phyloP scores from a whole-genome alignment of 2,797 vertebrate species.

The Rhinoraja longicauda region DNA sequence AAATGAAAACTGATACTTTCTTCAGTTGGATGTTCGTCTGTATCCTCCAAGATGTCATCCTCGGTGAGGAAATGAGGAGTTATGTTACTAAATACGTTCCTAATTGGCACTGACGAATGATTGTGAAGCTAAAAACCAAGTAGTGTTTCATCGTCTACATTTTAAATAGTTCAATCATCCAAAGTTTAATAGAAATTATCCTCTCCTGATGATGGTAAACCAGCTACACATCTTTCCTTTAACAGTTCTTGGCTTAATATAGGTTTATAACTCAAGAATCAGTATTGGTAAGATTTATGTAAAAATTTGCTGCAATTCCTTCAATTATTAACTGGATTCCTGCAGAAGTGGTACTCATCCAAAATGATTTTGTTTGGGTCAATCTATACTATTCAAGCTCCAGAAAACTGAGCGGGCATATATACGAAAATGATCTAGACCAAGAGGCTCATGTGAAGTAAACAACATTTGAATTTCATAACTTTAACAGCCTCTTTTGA shows the following conservation, averaged over 20 bases:
- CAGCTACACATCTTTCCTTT: no score
- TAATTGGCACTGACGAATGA: not conserved
- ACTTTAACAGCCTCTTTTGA: no score
- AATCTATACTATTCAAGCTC: not conserved
- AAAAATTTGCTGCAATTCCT: not conserved
- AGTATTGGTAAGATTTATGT: not conserved
- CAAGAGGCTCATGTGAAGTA: not conserved
- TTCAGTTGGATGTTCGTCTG: not conserved
- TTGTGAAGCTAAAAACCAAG: not conserved
- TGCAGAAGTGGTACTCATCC: not conserved
- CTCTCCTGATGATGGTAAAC: not conserved
- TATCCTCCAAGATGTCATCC: not conserved
- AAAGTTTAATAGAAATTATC: not conserved
- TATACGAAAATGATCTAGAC: not conserved
- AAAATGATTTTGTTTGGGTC: not conserved
- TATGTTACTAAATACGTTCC: not conserved
- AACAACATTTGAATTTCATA: no score
- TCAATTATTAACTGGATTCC: not conserved
- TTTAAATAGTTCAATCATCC: not conserved
- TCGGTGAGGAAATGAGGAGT: slow-evolving; percentile 19
- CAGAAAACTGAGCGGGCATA: not conserved
- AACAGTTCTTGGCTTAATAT: not conserved
- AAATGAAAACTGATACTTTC: slow-evolving; percentile 26
- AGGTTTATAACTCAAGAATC: not conserved
- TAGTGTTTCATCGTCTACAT: not conserved